These are phyloP conservation scores for Ectobius pallidus DNA, from an alignment of 2,888 invertebrate genomes.

Conservation along the genomic window DNA sequence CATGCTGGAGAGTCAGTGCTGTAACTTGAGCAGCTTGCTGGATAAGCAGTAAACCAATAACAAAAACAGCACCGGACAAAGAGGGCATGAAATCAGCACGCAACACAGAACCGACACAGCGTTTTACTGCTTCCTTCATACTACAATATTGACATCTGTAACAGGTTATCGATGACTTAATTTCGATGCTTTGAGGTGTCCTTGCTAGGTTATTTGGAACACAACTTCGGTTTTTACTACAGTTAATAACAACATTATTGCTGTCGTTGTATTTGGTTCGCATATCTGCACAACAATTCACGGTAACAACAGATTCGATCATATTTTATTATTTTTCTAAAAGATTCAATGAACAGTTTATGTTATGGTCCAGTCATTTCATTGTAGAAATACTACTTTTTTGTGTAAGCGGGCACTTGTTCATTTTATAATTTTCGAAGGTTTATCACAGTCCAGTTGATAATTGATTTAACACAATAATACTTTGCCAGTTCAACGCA, in stretches of 20 bases:
- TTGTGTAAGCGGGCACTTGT: neutral
- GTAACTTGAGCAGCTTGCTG: constrained; percentile 17
- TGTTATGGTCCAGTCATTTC: neutral
- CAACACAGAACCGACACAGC: too few species aligned
- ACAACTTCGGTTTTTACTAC: neutral
- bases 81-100: neutral
- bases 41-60: constrained; percentile 24
- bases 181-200: neutral
- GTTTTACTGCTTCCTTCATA: neutral
- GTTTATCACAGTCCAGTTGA: neutral
- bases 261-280: neutral
- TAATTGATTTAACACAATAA: neutral
- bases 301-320: neutral
- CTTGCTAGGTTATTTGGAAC: neutral
- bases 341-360: neutral
- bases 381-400: neutral
- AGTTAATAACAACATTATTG: neutral
- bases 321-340: neutral
- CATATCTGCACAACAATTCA: neutral
- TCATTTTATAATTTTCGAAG: neutral
- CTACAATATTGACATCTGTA: neutral
- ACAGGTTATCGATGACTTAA: neutral
- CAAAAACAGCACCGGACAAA: neutral
- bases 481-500: neutral
- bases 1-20: constrained; percentile 12